phyloP scores from a whole-genome alignment of 2,888 invertebrate species.

The Lathronympha strigana region DNA sequence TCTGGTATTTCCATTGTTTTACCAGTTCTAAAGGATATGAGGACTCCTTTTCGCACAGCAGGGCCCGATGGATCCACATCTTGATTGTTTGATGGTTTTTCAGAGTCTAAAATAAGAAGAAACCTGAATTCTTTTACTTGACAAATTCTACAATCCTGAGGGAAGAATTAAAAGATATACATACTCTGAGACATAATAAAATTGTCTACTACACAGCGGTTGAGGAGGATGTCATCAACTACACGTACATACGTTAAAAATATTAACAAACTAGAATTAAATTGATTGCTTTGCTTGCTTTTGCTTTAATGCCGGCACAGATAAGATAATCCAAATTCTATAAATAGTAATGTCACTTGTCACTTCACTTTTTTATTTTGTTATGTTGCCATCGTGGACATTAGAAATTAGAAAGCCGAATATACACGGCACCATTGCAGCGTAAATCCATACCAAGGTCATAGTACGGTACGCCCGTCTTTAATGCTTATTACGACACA shows the following conservation, averaged over 20 bases:
- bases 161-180: conserved; percentile 5
- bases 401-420: too few species aligned
- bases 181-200: conserved; percentile 37
- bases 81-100: conserved; percentile 69
- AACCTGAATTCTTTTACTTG: conserved; percentile 40
- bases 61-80: conserved; percentile 90
- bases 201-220: neutral
- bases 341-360: neutral
- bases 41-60: conserved; percentile 90
- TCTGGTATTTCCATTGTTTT: conserved; percentile 94
- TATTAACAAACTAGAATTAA: conserved; percentile 11
- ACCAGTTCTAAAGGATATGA: conserved; percentile 92
- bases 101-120: conserved; percentile 65
- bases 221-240: neutral
- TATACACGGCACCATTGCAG: too few species aligned
- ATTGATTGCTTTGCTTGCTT: neutral
- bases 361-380: too few species aligned
- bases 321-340: too few species aligned
- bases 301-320: conserved; percentile 20
- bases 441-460: too few species aligned
- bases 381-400: too few species aligned
- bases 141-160: neutral
- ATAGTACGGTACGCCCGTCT: too few species aligned
- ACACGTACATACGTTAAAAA: neutral
- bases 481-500: too few species aligned